Base-by-base conservation (phyloP, 2,888 invertebrate species). In the Macropis europaea region DNA sequence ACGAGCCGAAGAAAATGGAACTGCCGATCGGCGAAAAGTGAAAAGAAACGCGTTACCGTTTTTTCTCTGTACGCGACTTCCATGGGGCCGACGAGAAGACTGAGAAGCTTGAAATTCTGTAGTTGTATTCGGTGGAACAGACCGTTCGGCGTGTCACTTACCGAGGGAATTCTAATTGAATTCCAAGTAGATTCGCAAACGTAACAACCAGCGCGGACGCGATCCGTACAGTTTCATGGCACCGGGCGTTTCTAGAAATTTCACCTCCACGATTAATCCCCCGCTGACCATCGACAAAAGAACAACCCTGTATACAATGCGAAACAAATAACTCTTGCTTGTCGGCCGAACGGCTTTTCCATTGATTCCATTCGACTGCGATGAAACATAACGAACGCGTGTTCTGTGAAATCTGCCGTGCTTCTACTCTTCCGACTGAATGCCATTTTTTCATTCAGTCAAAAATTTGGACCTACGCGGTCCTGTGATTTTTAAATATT, bases 141-240 rank as follows among this genome's bases (percentile, higher is more conserved):
- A 22, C 7, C 26, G 47, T 30, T 34, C 48, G 34, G 32, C 4
- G 45, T 59, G 43, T 72, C 69, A 79, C 64, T 79, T 79, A 79
- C 54, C 79, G 60, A 53, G 72, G 17, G 34, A 70, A 77, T 77
- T 77, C 79, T 79, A 79, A 79, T 79, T 79, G 74, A 66, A 68
- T 72, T 63, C 56, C 74, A 79, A 79, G 74, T 79, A 64, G 72
- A 70, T 75, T 54, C 30, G 74, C 64, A 79, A 79, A 79, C 77
- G 48, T 30, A 71, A 68, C 64, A 45, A 50, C 59, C 53, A 45
- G 43, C 28, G 26, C 19, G 9, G 34, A 32, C 62, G 17, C 40
- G 54, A 60, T 28, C 38, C 24, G 50, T 17, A 32, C 19, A 52
- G 32, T 66, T 68, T 56, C 45, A 50, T 15, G 48, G 48, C 36